Percentiles rank a stretch among this genome's conserved stretches.
These are phyloP conservation scores for Nymphalis urticae DNA, from an alignment of 2,888 invertebrate species.

Conservation along the genomic window DNA sequence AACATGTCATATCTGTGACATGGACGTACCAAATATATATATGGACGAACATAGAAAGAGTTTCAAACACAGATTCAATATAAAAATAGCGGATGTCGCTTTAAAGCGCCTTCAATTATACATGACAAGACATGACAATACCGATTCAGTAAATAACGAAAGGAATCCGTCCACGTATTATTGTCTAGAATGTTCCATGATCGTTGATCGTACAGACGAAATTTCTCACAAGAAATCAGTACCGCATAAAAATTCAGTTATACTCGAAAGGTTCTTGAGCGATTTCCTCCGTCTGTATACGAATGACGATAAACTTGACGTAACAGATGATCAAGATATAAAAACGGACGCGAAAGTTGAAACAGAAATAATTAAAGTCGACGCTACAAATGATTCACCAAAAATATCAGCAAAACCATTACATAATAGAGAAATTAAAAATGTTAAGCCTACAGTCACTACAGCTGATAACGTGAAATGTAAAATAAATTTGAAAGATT, in stretches of 20 bases:
- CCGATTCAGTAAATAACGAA: conserved; percentile 5
- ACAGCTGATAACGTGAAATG: background rate
- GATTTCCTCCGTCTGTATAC: conserved; percentile 40
- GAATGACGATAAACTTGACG: conserved; percentile 5
- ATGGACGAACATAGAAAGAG: conserved; percentile 45
- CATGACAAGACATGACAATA: conserved; percentile 24
- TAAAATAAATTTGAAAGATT: background rate
- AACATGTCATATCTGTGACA: conserved; percentile 50
- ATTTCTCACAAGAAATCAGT: conserved; percentile 40
- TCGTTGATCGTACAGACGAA: conserved; percentile 37
- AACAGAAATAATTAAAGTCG: background rate
- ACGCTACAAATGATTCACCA: too few species aligned
- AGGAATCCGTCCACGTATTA: conserved; percentile 38
- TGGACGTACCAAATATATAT: conserved; percentile 46
- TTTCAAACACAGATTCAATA: conserved; percentile 43
- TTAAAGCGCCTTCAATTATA: conserved; percentile 44
- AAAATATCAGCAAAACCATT: too few species aligned
- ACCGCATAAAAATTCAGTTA: conserved; percentile 41
- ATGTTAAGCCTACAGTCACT: too few species aligned
- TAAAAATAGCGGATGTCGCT: conserved; percentile 44
- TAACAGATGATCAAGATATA: background rate
- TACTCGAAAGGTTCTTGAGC: conserved; percentile 40
- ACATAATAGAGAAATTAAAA: too few species aligned
- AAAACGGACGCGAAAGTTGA: background rate
- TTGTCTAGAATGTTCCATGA: conserved; percentile 44